Evolutionary conservation across 2,797 vertebrate genomes (phyloP), one percentile per base, ranked within the genome.

Genomic region (Smutsia gigantea): DNA sequence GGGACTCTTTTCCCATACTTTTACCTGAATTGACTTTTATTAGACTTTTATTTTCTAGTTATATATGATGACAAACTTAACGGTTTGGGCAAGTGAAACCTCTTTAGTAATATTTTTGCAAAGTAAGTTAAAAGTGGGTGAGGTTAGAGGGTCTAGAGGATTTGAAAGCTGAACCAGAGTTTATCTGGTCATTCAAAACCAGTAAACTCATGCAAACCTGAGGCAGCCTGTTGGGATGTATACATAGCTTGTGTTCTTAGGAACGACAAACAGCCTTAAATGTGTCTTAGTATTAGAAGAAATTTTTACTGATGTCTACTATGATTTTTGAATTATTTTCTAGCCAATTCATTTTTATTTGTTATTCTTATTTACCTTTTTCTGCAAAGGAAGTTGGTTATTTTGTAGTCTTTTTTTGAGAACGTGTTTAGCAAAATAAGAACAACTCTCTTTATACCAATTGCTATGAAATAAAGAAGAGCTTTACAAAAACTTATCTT

Each of bases 381-480:
- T 1, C 17, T 90, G 18, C 27, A 94, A 77, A 74, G 27, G 55
- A 87, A 95, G 63, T 87, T 87, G 29, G 0, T 75, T 91, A 29
- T 42, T 91, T 85, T 90, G 51, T 84, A 66, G 39, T 51, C 29
- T 89, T 91, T 82, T 83, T 57, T 72, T 88, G 15, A 37, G 27
- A 92, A 85, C 87, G 69, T 92, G 3, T 66, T 94, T 83, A 93
- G 27, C 27, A 93, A 93, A 97, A 86, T 72, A 77, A 91, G 46
- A 90, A 69, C 85, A 78, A 53, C 8, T 81, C 2, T 78, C 4
- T 81, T 51, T 83, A 66, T 57, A 75, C 7, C 12, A 82, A 53
- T 21, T 39, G 14, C 15, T 68, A 64, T 21, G 53, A 85, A 87
- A 82, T 59, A 42, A 87, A 68, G 25, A 93, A 85, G 31, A 66